Evolutionary conservation across 64 coral and sea anemone species (phyloP).

Genomic region (Dendrophyllia cribrosa): DNA sequence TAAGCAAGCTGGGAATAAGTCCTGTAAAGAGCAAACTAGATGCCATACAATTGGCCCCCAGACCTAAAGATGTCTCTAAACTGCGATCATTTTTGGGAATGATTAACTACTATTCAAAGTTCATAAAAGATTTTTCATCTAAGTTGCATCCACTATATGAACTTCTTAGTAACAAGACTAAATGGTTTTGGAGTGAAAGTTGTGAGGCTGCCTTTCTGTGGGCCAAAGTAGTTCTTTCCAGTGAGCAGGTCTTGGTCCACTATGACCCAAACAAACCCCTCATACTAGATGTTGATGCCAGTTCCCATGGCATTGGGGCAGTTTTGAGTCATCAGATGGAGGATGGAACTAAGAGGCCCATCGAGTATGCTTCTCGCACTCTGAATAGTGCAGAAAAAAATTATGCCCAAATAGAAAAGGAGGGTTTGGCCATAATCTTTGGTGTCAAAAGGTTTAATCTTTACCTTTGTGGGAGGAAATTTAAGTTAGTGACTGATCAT

Average conservation of each 20-base stretch:
- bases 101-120: conserved; percentile 60
- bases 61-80: conserved; percentile 44
- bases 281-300: conserved; percentile 47
- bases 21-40: conserved; percentile 41
- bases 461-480: conserved; percentile 24
- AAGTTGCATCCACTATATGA: conserved; percentile 50
- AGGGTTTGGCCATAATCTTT: conserved; percentile 1
- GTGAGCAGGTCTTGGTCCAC: conserved; percentile 37
- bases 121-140: conserved; percentile 55
- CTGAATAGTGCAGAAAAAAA: conserved; percentile 19
- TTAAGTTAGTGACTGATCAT: conserved; percentile 11
- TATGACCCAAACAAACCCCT: conserved; percentile 34
- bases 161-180: conserved; percentile 43
- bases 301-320: conserved; percentile 36
- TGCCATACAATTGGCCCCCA: conserved; percentile 26
- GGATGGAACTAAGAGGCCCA: conserved; percentile 47
- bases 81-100: conserved; percentile 33
- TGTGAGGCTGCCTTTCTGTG: conserved; percentile 30
- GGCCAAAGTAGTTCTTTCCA: conserved; percentile 42
- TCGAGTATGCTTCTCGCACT: conserved; percentile 61
- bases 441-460: conserved; percentile 25
- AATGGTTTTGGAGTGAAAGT: conserved; percentile 29
- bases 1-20: conserved; percentile 50
- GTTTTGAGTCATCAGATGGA: conserved; percentile 31
- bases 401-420: conserved; percentile 34